Conservation (phyloP, 2,113 vertebrate species). For the Macrotis lagotis region DNA sequence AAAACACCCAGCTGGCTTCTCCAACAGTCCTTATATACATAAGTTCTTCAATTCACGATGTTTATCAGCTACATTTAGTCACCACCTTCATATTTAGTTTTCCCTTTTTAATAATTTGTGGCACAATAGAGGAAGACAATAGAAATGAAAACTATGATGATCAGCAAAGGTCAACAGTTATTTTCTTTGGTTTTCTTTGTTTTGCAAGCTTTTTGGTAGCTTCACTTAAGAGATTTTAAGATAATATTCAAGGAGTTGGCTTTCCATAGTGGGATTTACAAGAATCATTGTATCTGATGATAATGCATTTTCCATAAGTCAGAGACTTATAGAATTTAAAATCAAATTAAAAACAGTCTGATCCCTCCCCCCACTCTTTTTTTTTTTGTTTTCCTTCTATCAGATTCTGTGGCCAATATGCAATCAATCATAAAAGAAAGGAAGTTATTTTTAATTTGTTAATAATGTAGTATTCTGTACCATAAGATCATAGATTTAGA, state of each 20-base stretch:
- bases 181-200: not conserved
- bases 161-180: not conserved
- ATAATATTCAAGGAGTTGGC: not conserved
- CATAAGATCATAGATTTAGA: not conserved
- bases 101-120: conserved; percentile 22
- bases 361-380: not conserved
- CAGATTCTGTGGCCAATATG: not conserved
- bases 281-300: not conserved
- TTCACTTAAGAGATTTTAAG: not conserved
- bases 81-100: not conserved
- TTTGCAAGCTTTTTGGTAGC: conserved; percentile 4
- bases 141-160: conserved; percentile 30
- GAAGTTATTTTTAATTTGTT: not conserved
- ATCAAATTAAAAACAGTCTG: not conserved
- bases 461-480: not conserved
- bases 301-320: not conserved
- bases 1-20: not conserved
- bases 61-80: conserved; percentile 27
- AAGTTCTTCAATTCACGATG: not conserved
- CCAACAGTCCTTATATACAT: not conserved
- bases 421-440: not conserved
- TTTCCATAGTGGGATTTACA: not conserved
- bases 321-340: not conserved
- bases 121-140: conserved; percentile 17
- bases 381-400: not conserved